phyloP scores from a whole-genome alignment of 1,140 invertebrate genomes.

The Chrysomallon squamiferum region DNA sequence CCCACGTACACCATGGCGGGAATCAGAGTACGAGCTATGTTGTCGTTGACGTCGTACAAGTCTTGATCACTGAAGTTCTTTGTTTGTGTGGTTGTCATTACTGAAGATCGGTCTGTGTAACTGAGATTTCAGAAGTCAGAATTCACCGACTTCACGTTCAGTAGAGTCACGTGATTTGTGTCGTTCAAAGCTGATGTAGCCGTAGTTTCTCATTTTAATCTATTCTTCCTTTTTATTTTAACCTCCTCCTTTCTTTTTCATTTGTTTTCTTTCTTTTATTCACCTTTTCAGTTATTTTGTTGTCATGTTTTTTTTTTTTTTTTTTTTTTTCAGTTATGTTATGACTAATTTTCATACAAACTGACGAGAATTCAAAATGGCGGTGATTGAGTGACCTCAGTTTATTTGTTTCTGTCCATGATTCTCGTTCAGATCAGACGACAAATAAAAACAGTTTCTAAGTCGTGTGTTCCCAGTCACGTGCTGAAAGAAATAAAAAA shows the following conservation, averaged over 20 bases:
- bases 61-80: neutral
- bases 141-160: neutral
- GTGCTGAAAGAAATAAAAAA: too few species aligned
- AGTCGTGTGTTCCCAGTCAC: too few species aligned
- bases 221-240: neutral
- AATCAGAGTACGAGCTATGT: constrained; percentile 5
- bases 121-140: too few species aligned
- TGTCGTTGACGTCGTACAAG: constrained; percentile 5
- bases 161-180: neutral
- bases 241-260: neutral
- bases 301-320: neutral
- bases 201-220: neutral
- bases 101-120: too few species aligned
- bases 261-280: neutral
- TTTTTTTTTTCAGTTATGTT: too few species aligned
- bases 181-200: neutral
- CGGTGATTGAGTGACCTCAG: too few species aligned
- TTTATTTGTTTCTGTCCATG: too few species aligned
- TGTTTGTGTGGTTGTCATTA: too few species aligned
- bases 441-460: too few species aligned
- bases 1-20: constrained; percentile 15
- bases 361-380: too few species aligned
- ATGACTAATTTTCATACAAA: too few species aligned
- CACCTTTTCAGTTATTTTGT: neutral
- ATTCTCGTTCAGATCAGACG: too few species aligned